These are phyloP conservation scores for Scalopus aquaticus DNA, from an alignment of 2,113 vertebrate genomes.

Conservation along the genomic window DNA sequence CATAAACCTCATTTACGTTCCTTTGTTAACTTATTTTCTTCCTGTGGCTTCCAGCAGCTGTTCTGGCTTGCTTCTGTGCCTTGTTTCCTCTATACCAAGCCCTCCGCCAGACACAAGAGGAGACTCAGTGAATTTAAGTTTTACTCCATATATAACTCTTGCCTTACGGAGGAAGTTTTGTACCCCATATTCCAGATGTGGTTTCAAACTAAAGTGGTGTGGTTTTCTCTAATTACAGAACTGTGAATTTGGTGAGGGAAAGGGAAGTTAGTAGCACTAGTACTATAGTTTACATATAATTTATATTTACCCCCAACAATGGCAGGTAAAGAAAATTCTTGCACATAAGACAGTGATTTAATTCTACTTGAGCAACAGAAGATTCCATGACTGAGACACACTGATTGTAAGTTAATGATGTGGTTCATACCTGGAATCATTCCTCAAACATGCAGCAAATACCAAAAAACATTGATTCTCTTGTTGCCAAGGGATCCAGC, in stretches of 20 bases:
- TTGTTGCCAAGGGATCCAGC: neutral
- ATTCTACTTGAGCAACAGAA: neutral
- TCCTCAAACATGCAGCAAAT: neutral
- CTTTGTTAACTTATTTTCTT: neutral
- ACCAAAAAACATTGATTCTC: neutral
- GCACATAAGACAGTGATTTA: neutral
- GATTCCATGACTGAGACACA: too few relatives aligned
- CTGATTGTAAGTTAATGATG: neutral
- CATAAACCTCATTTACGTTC: conserved; percentile 25
- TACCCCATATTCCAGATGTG: neutral
- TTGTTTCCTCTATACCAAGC: neutral
- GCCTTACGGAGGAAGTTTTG: neutral
- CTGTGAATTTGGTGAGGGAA: neutral
- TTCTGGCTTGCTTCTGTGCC: neutral
- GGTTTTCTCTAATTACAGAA: neutral
- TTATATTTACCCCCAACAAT: neutral
- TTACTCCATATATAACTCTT: neutral
- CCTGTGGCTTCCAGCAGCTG: neutral
- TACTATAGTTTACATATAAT: neutral
- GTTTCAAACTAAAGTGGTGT: neutral
- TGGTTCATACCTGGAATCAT: neutral
- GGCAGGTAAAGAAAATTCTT: neutral
- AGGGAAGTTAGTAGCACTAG: neutral
- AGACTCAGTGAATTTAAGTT: neutral
- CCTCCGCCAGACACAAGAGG: neutral